These are phyloP conservation scores for Pipistrellus nathusii DNA, from an alignment of 2,797 vertebrate species.

Conservation along the genomic window DNA sequence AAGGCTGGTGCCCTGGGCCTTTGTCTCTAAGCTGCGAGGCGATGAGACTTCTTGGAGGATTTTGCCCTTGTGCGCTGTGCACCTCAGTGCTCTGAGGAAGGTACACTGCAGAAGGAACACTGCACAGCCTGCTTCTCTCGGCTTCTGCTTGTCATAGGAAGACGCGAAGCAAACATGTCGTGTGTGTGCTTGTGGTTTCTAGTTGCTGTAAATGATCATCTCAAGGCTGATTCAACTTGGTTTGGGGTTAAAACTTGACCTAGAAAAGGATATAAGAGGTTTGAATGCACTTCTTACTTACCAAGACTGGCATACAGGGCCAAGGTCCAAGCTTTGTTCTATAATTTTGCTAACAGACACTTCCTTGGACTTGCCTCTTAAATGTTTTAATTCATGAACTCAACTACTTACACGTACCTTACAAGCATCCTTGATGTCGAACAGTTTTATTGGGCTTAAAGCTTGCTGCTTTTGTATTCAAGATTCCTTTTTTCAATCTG, in stretches of 20 bases:
- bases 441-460: constrained; percentile 19
- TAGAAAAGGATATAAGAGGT: background rate
- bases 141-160: background rate
- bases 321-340: background rate
- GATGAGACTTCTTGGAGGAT: background rate
- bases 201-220: background rate
- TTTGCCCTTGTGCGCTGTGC: background rate
- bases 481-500: background rate
- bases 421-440: background rate
- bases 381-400: background rate
- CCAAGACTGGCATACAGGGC: background rate
- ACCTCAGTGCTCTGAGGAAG: background rate
- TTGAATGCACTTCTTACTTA: constrained; percentile 16
- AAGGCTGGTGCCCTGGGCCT: background rate
- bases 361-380: background rate
- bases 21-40: background rate
- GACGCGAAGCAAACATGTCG: background rate
- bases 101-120: background rate
- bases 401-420: background rate
- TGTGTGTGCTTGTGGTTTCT: background rate
- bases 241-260: background rate
- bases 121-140: background rate
- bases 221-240: background rate
- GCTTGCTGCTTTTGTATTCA: background rate
- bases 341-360: background rate